Base-by-base conservation (phyloP, 2,888 invertebrate genomes). In the Hyposoter didymator region DNA sequence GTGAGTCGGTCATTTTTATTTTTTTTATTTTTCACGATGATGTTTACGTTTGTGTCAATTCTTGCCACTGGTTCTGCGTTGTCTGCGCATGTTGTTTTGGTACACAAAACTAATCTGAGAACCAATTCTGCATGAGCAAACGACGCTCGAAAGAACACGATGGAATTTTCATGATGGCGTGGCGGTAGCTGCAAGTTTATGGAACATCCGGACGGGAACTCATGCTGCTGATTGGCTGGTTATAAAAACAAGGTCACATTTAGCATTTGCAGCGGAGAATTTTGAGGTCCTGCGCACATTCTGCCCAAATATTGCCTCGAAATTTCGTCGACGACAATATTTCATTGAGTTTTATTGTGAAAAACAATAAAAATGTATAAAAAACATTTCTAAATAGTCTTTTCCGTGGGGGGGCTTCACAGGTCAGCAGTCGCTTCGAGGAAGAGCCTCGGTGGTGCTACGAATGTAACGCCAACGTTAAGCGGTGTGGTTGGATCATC, bases 351-450 rank as follows among this genome's bases (percentile, higher is more conserved):
- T 4, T 7, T 39, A n/a, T 5, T 0, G 39, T 39, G 39, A 39
- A 39, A 39, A 39, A 8, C 1, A 39, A 39, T 39, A 39, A 39
- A 10, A 39, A 22, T 14, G 32, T 59, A 1, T 10, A 22, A 19
- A 22, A 47, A 14, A 74, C 32, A 35, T 22, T 35, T 72, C 76
- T 78, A 79, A 84, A 59, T 55, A 19, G 52, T 59, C 43, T 64
- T 67, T 62, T 70, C 59, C 39, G 22, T 32, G 62, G 75, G 75
- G 75, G 87, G 87, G 8, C n/a, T 49, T 5, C 47, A 43, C 89
- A 94, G 94, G 89, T 93, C 93, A 86, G 88, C 90, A 75, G 86
- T 86, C 62, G 90, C 90, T 88, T 92, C 93, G 87, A 90, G 92
- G 88, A 93, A 93, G 90, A 87, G 64, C 76, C 82, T 84, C 74